Percentiles rank a stretch among this genome's conserved stretches.
These are phyloP conservation scores for Amiota mariae DNA, from an alignment of 2,888 invertebrate species.

Conservation along the genomic window DNA sequence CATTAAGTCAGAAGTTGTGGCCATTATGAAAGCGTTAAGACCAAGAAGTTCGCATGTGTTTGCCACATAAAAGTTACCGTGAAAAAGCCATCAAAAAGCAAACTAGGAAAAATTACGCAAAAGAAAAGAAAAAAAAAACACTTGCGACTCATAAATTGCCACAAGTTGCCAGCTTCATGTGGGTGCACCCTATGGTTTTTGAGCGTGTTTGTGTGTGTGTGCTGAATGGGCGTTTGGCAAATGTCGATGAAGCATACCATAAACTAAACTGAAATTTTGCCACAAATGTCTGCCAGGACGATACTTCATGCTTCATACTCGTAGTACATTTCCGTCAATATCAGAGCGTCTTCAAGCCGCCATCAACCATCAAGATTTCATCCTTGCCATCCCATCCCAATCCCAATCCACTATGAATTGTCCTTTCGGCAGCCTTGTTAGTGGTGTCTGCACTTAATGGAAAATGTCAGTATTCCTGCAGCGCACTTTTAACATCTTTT, in stretches of 20 bases:
- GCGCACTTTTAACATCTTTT: slow-evolving; percentile 36
- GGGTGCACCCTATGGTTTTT: neutral
- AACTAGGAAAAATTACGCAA: neutral
- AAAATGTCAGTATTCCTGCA: slow-evolving; percentile 65
- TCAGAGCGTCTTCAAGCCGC: slow-evolving; percentile 44
- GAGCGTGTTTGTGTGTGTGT: neutral
- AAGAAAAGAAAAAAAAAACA: too few species aligned
- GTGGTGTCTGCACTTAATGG: slow-evolving; percentile 64
- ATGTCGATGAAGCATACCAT: slow-evolving; percentile 10
- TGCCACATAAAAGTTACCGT: neutral
- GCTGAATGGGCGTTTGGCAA: neutral
- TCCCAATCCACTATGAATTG: neutral
- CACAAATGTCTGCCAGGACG: slow-evolving; percentile 25
- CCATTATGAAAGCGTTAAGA: neutral
- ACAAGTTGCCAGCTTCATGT: neutral
- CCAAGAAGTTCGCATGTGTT: neutral
- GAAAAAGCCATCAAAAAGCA: neutral
- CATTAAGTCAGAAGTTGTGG: slow-evolving; percentile 10
- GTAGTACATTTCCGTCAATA: slow-evolving; percentile 12
- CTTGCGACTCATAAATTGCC: too few species aligned
- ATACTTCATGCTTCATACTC: slow-evolving; percentile 9
- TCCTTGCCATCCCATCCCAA: neutral
- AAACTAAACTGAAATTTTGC: slow-evolving; percentile 28
- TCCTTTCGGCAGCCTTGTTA: slow-evolving; percentile 32
- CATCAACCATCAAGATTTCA: slow-evolving; percentile 26